Percentiles rank a stretch among this genome's conserved stretches.
Evolutionary conservation across 2,113 vertebrate genomes (phyloP).

Genomic region (Thunnus maccoyii): DNA sequence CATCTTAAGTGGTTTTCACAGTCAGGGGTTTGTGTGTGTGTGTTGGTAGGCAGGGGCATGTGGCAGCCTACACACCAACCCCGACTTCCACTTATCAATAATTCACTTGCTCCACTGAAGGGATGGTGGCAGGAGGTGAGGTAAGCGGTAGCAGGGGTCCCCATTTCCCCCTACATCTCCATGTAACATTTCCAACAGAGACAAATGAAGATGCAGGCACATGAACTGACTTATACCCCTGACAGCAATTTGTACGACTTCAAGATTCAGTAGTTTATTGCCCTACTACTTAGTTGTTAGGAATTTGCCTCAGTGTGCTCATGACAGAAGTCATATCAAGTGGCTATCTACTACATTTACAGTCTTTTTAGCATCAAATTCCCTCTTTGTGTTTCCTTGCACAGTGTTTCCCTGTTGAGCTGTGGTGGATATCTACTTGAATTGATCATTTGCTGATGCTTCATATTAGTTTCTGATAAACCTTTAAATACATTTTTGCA

Average conservation of each 20-base stretch:
- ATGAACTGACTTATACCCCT: not conserved
- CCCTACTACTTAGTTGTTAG: too few species aligned
- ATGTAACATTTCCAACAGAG: slow-evolving; percentile 9
- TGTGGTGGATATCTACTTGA: too few species aligned
- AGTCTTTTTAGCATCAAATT: too few species aligned
- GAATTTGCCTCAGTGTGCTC: too few species aligned
- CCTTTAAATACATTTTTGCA: too few species aligned
- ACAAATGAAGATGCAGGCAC: not conserved
- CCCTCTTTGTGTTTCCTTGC: too few species aligned
- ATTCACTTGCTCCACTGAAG: slow-evolving; percentile 36
- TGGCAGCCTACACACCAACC: not conserved
- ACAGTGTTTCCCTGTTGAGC: too few species aligned
- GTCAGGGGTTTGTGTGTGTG: slow-evolving; percentile 2
- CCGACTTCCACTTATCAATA: slow-evolving; percentile 49
- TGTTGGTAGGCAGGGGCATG: not conserved
- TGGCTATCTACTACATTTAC: too few species aligned
- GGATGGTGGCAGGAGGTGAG: slow-evolving; percentile 27
- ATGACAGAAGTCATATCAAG: too few species aligned
- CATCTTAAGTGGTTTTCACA: slow-evolving; percentile 63
- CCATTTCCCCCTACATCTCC: not conserved
- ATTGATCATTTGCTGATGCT: too few species aligned
- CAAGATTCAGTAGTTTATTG: too few species aligned
- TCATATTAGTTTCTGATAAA: too few species aligned
- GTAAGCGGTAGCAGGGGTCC: not conserved
- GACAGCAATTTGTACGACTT: not conserved